Evolutionary conservation across 1,140 invertebrate genomes (phyloP), one percentile per base, ranked within the genome.

Genomic region (Conus betulinus): DNA sequence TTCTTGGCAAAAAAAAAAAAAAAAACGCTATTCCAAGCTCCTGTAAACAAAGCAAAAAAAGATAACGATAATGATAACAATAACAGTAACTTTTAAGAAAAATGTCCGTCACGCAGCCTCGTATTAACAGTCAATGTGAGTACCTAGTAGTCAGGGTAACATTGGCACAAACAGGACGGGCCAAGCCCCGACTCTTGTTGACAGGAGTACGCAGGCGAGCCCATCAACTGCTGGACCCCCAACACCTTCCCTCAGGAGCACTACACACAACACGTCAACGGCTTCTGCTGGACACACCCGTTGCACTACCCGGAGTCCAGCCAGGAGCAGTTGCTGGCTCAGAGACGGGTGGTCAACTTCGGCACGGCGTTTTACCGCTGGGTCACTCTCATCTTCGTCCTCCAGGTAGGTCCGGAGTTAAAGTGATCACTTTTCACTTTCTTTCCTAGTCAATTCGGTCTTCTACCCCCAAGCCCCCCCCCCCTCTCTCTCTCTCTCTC

Each of bases 121-220:
- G 79, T 81, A 27, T n/a, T 15, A 15, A 20, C 25, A 27, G 79
- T 81, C 1, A 5, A 20, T 27, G 3, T 81, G n/a, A 81, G 15
- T 27, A 15, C 15, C 3, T 81, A 81, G 25, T 15, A 81, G 52
- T 81, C 52, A 20, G 1, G 1, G 5, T 17, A 27, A 27, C 15
- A 27, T 81, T 17, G 79, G 52, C 25, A 81, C 25, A 81, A 81
- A 3, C 79, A 15, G 25, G 15, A 51, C 52, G 15, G 25, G 51
- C 89, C 53, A 67, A 91, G 25, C 89, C 60, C 39, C 39, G 39
- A 39, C 39, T 39, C 39, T 39, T 39, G 39, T 13, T 90, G 90
- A 10, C 88, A 89, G 57, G 92, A 99, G 95, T 99, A 97, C 94
- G 98, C 98, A 5, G 98, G 98, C 13, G 97, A 98, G 90, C 98